Evolutionary conservation across 2,113 vertebrate species (phyloP).

Genomic region (Scomber japonicus): DNA sequence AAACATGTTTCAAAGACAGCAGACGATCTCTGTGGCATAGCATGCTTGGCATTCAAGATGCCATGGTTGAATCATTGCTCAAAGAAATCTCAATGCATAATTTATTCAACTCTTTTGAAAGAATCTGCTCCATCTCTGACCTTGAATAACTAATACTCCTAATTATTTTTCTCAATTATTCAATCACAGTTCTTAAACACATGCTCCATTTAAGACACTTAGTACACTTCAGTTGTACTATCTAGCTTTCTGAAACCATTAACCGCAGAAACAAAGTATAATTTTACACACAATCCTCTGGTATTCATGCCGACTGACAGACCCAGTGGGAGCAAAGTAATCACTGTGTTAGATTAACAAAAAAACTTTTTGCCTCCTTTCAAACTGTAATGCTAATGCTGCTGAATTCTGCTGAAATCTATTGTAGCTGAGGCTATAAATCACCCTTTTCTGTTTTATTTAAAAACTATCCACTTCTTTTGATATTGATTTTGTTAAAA

Average conservation of each 20-base stretch:
- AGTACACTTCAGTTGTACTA: not conserved
- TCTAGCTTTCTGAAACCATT: slow-evolving; percentile 16
- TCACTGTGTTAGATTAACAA: not conserved
- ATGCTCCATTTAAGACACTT: slow-evolving; percentile 1
- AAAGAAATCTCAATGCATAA: slow-evolving; percentile 60
- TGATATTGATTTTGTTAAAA: no score
- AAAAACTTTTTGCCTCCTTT: not conserved
- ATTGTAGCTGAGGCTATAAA: not conserved
- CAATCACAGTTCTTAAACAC: slow-evolving; percentile 34
- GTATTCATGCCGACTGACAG: not conserved
- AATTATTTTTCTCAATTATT: slow-evolving; percentile 63
- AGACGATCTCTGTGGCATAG: not conserved
- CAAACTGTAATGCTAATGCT: not conserved
- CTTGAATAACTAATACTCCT: slow-evolving; percentile 38
- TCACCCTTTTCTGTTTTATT: not conserved
- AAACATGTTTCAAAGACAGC: not conserved
- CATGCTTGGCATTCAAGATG: not conserved
- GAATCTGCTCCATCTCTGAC: slow-evolving; percentile 49
- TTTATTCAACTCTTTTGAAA: slow-evolving; percentile 50
- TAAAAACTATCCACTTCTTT: not conserved
- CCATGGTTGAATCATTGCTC: slow-evolving; percentile 40
- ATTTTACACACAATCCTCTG: not conserved
- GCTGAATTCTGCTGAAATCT: not conserved
- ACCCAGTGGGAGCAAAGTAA: not conserved
- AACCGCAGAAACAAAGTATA: not conserved